Evolutionary conservation across 2,113 vertebrate genomes (phyloP), one percentile per base, ranked within the genome.

Genomic region (Nematolebias whitei): DNA sequence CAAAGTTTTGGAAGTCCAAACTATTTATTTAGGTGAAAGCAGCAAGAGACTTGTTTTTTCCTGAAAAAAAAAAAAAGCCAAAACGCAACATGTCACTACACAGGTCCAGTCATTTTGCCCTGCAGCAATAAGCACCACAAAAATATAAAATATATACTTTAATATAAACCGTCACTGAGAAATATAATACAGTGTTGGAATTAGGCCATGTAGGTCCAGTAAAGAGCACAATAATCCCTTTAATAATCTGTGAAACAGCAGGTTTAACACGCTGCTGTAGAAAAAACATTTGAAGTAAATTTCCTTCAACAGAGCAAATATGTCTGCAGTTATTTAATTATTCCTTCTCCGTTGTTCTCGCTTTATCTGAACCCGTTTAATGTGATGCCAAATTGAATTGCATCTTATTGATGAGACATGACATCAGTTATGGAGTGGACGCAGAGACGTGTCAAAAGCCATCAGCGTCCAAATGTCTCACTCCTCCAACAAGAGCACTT

Each of bases 351-450:
- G 72, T 48, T 76, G 52, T 26, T 51, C 50, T 63, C 49, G 39
- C 71, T 72, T 72, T 29, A 63, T 79, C 73, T 85, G 64, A 82
- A 63, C 82, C 69, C 81, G 65, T 38, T 20, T 29, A 70, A 69
- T 68, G 66, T 63, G 55, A 80, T 64, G 14, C 82, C 78, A 85
- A 68, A 68, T 83, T 44, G 60, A 68, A 66, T 71, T 40, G 78
- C 29, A 53, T 63, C 67, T 61, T 35, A 40, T 13, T 78, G 65
- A 82, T 74, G 69, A 82, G 74, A 70, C 43, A 22, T 69, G 76
- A 61, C 80, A 64, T 38, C 45, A 47, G 56, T 65, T 57, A 54
- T 40, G 74, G 41, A 72, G 39, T 32, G 45, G 24, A 15, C 20
- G 50, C 32, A 48, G 63, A 77, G 49, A 20, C 63, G 71, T 39